These are phyloP conservation scores for Eospalax fontanierii DNA, from an alignment of 2,797 vertebrate genomes.

Conservation along the genomic window DNA sequence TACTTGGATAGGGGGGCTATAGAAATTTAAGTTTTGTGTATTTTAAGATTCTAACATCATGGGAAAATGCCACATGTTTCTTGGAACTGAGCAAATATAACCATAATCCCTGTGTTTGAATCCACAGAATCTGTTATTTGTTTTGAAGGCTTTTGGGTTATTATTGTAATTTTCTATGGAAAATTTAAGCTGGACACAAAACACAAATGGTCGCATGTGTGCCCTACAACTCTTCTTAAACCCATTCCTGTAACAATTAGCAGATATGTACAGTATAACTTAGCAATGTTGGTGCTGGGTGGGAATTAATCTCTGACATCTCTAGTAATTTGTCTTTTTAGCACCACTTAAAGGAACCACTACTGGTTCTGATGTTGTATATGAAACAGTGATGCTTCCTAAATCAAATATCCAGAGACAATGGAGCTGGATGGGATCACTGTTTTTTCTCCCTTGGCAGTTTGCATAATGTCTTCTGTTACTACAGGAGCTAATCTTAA, in stretches of 20 bases:
- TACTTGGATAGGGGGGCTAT: neutral
- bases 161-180: neutral
- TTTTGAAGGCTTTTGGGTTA: neutral
- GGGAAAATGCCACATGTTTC: neutral
- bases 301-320: neutral
- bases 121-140: neutral
- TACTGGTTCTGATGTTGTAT: neutral
- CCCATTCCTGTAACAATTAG: neutral
- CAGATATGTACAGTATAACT: neutral
- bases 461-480: too few relatives aligned
- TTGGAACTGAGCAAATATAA: neutral
- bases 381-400: neutral
- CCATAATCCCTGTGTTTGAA: neutral
- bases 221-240: neutral
- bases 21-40: neutral
- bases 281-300: neutral
- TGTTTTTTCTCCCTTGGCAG: too few relatives aligned
- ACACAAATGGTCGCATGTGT: neutral
- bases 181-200: neutral
- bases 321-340: neutral
- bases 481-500: too few relatives aligned
- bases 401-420: neutral
- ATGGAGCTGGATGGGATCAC: too few relatives aligned
- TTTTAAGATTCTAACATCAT: constrained; percentile 20
- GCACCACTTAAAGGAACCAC: neutral